Percentiles rank a stretch among this genome's conserved stretches.
These are phyloP conservation scores for Salminus brasiliensis DNA, from an alignment of 2,113 vertebrate genomes.

Conservation along the genomic window DNA sequence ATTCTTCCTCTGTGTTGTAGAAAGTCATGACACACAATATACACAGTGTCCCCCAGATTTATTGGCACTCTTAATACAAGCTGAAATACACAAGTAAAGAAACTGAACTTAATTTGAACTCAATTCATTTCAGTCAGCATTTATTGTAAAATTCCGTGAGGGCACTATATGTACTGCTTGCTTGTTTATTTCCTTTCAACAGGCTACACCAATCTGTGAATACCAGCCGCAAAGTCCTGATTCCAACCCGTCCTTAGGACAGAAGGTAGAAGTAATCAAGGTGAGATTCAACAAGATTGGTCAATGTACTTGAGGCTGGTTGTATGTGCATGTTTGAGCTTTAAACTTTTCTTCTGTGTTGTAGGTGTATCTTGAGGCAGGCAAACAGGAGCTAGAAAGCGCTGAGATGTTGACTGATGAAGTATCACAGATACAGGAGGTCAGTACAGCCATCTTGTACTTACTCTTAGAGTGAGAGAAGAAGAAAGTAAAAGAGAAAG, in stretches of 20 bases:
- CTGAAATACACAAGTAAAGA: too few relatives aligned
- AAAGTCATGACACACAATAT: not conserved
- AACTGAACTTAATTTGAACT: too few relatives aligned
- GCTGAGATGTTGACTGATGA: slow-evolving; percentile 85
- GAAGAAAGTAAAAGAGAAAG: not conserved
- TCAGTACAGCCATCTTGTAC: slow-evolving; percentile 51
- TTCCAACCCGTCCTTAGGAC: slow-evolving; percentile 36
- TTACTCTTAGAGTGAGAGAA: not conserved
- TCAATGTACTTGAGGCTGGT: not conserved
- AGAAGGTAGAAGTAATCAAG: slow-evolving; percentile 68
- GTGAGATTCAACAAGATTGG: slow-evolving; percentile 43
- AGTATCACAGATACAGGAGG: slow-evolving; percentile 86
- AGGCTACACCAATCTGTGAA: not conserved
- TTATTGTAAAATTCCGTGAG: too few relatives aligned
- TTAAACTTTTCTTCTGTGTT: not conserved
- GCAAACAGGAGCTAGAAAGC: slow-evolving; percentile 70
- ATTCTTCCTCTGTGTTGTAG: too few relatives aligned
- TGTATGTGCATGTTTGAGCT: not conserved
- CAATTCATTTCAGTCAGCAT: too few relatives aligned
- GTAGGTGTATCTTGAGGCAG: slow-evolving; percentile 54
- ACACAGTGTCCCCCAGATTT: not conserved
- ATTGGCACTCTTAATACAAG: not conserved
- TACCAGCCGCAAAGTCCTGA: slow-evolving; percentile 14
- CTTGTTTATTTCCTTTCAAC: not conserved
- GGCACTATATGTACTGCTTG: not conserved